phyloP scores from a whole-genome alignment of 1,140 invertebrate genomes.

The Trigoniulus corallinus region DNA sequence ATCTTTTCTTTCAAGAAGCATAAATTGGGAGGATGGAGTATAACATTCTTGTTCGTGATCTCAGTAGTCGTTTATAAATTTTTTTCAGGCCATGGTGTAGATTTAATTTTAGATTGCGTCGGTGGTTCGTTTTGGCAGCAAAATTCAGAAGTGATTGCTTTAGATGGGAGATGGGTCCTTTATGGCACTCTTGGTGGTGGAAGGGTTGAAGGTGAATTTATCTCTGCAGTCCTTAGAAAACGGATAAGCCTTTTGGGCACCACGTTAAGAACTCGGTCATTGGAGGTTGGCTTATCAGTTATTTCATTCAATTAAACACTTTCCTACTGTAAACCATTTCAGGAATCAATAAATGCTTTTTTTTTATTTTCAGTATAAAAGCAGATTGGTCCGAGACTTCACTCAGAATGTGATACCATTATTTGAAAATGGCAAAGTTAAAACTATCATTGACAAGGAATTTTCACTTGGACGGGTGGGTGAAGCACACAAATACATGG shows the following conservation, averaged over 20 bases:
- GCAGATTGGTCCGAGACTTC: neutral
- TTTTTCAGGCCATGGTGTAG: slow-evolving; percentile 15
- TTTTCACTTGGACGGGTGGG: neutral
- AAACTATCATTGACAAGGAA: neutral
- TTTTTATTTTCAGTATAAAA: neutral
- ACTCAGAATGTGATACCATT: neutral
- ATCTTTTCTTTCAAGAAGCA: neutral
- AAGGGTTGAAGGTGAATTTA: neutral
- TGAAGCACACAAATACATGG: neutral
- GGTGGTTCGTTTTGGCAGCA: slow-evolving; percentile 23
- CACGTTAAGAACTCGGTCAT: neutral
- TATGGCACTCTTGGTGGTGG: slow-evolving; percentile 25
- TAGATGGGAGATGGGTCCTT: slow-evolving; percentile 25
- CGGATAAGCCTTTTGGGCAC: neutral
- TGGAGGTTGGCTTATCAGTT: too few relatives aligned
- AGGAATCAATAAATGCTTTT: too few relatives aligned
- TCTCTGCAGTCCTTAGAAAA: neutral
- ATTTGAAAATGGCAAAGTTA: neutral
- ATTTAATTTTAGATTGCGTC: slow-evolving; percentile 26
- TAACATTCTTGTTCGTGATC: too few relatives aligned
- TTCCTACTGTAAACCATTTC: too few relatives aligned
- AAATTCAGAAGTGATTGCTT: slow-evolving; percentile 19
- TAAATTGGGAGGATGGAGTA: too few relatives aligned
- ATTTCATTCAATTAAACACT: too few relatives aligned
- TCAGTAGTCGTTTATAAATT: neutral